Conservation (phyloP, 2,888 invertebrate species). For the Rhagonycha lutea region DNA sequence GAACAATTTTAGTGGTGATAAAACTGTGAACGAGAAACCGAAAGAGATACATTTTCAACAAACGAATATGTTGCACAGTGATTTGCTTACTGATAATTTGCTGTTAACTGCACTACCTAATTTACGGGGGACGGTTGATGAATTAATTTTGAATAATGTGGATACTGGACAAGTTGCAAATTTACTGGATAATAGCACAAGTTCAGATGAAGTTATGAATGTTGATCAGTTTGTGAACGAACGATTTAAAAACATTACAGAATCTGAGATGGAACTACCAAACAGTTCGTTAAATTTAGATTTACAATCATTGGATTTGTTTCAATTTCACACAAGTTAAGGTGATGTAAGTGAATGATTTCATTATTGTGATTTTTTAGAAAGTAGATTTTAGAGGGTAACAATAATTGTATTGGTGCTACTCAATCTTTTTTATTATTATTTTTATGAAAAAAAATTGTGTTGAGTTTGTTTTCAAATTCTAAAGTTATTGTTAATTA, state of each 20-base stretch:
- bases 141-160: conserved; percentile 46
- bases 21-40: neutral
- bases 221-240: conserved; percentile 55
- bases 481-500: neutral
- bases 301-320: conserved; percentile 50
- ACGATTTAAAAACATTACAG: conserved; percentile 52
- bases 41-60: neutral
- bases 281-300: conserved; percentile 45
- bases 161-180: conserved; percentile 41
- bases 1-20: conserved; percentile 2
- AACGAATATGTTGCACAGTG: conserved; percentile 28
- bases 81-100: conserved; percentile 43
- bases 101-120: conserved; percentile 39
- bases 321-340: conserved; percentile 48
- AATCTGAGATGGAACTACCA: conserved; percentile 46
- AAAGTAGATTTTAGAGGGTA: neutral
- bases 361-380: neutral
- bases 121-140: conserved; percentile 43
- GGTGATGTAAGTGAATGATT: conserved; percentile 1
- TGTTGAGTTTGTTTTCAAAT: neutral
- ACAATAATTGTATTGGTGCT: neutral
- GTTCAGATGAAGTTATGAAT: conserved; percentile 54
- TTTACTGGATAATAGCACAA: conserved; percentile 50
- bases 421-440: neutral
- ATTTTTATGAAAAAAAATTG: neutral